A percentile compares a stretch with the other conserved stretches of the same genome.
These are phyloP conservation scores for Galbula dea DNA, from an alignment of 2,113 vertebrate species.

Conservation along the genomic window DNA sequence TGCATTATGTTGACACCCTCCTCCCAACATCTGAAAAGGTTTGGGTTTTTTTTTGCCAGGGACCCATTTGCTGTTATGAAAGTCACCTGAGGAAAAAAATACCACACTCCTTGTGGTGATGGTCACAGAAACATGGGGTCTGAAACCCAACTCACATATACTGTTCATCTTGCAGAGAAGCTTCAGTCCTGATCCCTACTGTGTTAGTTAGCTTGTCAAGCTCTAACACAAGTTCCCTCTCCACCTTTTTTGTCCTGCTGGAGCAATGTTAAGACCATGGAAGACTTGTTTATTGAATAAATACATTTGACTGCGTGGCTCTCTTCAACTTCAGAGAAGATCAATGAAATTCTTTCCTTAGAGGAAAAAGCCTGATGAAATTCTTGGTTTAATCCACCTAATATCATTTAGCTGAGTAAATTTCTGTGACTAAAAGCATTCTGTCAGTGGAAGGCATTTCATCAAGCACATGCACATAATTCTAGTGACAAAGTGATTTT, in stretches of 20 bases:
- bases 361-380: slow-evolving; percentile 28
- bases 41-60: background rate
- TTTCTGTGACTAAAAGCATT: slow-evolving; percentile 46
- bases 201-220: background rate
- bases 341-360: slow-evolving; percentile 41
- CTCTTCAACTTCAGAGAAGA: slow-evolving; percentile 30
- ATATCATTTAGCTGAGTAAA: slow-evolving; percentile 25
- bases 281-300: slow-evolving; percentile 11
- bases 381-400: slow-evolving; percentile 37
- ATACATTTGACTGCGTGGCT: background rate
- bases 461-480: background rate
- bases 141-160: accelerated
- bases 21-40: background rate
- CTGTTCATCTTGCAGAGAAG: background rate
- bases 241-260: background rate
- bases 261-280: background rate
- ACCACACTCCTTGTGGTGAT: background rate
- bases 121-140: accelerated
- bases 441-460: slow-evolving; percentile 51
- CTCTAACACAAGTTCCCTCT: background rate
- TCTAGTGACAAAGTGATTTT: slow-evolving; percentile 42
- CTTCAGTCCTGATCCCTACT: background rate
- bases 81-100: background rate
- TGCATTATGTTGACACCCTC: background rate
- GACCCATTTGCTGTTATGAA: background rate